Evolutionary conservation across 2,113 vertebrate genomes (phyloP), one percentile per base, ranked within the genome.

Genomic region (Mesocricetus auratus): DNA sequence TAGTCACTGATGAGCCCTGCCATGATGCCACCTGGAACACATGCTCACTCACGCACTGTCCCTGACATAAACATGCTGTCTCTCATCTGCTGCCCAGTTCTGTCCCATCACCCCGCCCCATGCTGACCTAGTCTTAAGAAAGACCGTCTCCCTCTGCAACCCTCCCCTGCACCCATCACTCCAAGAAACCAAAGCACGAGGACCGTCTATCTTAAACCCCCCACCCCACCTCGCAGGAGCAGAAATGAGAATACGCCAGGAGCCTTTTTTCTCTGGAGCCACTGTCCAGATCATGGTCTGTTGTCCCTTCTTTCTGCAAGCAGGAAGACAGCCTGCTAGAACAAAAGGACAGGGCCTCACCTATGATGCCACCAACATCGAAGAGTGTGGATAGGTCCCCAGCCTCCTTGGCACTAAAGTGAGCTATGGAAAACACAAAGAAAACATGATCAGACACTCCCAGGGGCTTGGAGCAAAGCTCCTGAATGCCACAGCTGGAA

Each of bases 341-440:
- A 66, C 60, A 17, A 36, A 33, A 68, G 64, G 58, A 58, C 31
- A 82, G 62, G 64, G 36, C 88, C 97, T 39, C 97, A 99, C 99
- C 99, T 96, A 99, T n/a, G 89, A 99, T 99, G 91, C 99, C 99
- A 36, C 99, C 99, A 0, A 98, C 99, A 15, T 99, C 99, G n/a
- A 99, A 99, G 64, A 99, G 98, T 0, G 99, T 99, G 0, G 99
- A 99, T 96, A 99, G 98, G 97, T 99, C 99, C 31, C 99, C 99
- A 0, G 99, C 99, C 85, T 98, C 97, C 97, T 99, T 99, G n/a
- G 99, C 98, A 5, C 98, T 93, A 0, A 99, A 99, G 96, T 99
- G 99, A 97, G 99, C 99, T 99, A 97, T 17, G 66, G 97, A 91
- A 60, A 62, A 69, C 62, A 77, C 15, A 93, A 26, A 31, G 21